Conservation (phyloP, 2,113 vertebrate genomes). For the Ceratotherium simum region DNA sequence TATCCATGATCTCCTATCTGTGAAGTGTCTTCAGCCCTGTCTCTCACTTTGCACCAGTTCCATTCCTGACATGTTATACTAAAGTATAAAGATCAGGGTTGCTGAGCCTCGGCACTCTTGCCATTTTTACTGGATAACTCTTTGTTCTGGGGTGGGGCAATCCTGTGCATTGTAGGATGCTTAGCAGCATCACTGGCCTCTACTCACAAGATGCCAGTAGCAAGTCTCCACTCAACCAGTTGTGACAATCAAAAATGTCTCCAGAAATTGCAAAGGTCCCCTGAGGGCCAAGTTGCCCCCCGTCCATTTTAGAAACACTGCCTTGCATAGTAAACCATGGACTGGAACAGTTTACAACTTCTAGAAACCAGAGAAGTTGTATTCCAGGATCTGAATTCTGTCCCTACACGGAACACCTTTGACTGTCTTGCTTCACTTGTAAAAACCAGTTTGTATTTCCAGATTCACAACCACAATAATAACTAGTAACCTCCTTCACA, state of each 20-base stretch:
- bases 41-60: neutral
- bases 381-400: neutral
- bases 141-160: too few relatives aligned
- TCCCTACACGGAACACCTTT: neutral
- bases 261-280: neutral
- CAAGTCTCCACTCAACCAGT: neutral
- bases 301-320: neutral
- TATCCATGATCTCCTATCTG: neutral
- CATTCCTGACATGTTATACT: neutral
- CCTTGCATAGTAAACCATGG: neutral
- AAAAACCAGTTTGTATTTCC: neutral
- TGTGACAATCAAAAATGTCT: neutral
- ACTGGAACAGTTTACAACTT: neutral
- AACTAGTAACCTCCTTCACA: neutral
- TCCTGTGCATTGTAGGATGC: fast-evolving
- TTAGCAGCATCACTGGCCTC: fast-evolving
- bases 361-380: neutral
- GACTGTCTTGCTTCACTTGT: neutral
- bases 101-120: neutral
- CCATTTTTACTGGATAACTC: neutral
- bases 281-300: fast-evolving
- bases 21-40: neutral
- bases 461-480: neutral
- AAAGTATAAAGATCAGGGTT: neutral
- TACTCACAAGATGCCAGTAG: too few relatives aligned